These are phyloP conservation scores for Triops longicaudatus DNA, from an alignment of 1,140 invertebrate species.

Conservation along the genomic window DNA sequence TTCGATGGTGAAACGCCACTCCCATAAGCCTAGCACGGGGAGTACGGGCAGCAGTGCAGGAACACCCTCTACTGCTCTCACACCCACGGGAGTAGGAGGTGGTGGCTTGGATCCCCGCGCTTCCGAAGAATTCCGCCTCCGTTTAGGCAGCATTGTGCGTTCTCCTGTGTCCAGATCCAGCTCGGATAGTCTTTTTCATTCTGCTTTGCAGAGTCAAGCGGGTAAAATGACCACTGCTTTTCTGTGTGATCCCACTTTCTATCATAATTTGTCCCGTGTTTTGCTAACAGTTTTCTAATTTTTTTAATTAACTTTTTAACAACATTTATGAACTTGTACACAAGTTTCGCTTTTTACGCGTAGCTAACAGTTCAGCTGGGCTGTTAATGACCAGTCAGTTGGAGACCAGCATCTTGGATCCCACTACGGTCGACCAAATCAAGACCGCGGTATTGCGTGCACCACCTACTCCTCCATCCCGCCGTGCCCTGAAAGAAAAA, in stretches of 20 bases:
- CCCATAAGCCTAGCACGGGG: constrained; percentile 32
- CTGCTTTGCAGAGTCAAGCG: constrained; percentile 33
- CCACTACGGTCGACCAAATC: constrained; percentile 23
- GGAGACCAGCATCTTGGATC: constrained; percentile 28
- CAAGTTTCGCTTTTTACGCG: constrained; percentile 29
- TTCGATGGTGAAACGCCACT: constrained; percentile 17
- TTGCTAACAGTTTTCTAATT: neutral
- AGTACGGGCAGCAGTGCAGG: constrained; percentile 6
- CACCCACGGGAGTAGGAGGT: constrained; percentile 19
- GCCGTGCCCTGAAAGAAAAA: constrained; percentile 20
- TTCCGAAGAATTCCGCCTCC: constrained; percentile 49
- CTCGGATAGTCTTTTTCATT: constrained; percentile 31
- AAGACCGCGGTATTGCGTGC: constrained; percentile 22
- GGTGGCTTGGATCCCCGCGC: constrained; percentile 44
- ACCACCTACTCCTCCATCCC: neutral
- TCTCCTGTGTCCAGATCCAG: constrained; percentile 39
- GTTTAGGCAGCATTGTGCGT: constrained; percentile 55
- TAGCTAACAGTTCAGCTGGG: constrained; percentile 52
- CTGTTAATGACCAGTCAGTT: constrained; percentile 47
- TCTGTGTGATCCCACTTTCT: neutral
- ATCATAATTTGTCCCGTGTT: neutral
- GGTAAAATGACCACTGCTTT: constrained; percentile 26
- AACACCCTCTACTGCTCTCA: constrained; percentile 30
- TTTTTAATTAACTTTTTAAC: too few species aligned
- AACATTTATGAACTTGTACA: constrained; percentile 25